A percentile compares a stretch with the other conserved stretches of the same genome.
phyloP scores from a whole-genome alignment of 2,113 vertebrate genomes.

The Andinoacara biseriatus region DNA sequence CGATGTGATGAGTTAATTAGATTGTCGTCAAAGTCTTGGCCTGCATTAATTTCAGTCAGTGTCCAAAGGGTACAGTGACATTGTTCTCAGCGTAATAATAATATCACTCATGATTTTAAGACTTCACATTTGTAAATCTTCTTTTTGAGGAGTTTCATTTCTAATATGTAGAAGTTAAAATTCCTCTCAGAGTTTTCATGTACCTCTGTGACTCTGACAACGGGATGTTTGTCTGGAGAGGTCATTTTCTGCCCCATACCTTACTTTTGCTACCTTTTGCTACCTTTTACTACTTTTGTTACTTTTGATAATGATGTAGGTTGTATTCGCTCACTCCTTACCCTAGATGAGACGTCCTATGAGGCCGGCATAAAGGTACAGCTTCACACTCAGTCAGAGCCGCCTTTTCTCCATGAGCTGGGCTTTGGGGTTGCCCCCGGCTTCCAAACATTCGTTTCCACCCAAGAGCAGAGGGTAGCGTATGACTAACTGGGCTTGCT shows the following conservation, averaged over 20 bases:
- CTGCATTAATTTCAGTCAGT: slow-evolving; percentile 45
- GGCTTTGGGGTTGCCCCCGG: slow-evolving; percentile 80
- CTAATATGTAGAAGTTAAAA: slow-evolving; percentile 4
- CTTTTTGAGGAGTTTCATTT: slow-evolving; percentile 17
- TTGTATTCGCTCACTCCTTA: slow-evolving; percentile 67
- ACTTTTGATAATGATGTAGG: slow-evolving; percentile 59
- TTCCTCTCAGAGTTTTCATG: not conserved
- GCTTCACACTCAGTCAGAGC: slow-evolving; percentile 80
- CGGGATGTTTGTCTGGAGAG: not conserved
- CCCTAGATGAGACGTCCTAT: slow-evolving; percentile 79
- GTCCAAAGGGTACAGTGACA: slow-evolving; percentile 13
- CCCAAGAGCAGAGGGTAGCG: slow-evolving; percentile 82
- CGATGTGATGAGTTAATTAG: slow-evolving; percentile 48
- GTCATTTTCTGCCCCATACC: slow-evolving; percentile 26
- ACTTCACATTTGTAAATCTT: slow-evolving; percentile 22
- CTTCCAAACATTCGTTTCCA: slow-evolving; percentile 88
- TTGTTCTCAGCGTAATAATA: not conserved
- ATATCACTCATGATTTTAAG: slow-evolving; percentile 32
- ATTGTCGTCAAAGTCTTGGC: slow-evolving; percentile 45
- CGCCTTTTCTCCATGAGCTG: slow-evolving; percentile 78
- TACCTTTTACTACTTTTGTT: slow-evolving; percentile 25
- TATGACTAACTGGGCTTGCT: slow-evolving; percentile 70
- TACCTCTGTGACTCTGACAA: not conserved
- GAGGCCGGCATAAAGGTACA: slow-evolving; percentile 82
- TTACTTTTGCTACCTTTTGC: slow-evolving; percentile 25